phyloP scores from a whole-genome alignment of 2,888 invertebrate genomes.

The Matsumyia berberina region DNA sequence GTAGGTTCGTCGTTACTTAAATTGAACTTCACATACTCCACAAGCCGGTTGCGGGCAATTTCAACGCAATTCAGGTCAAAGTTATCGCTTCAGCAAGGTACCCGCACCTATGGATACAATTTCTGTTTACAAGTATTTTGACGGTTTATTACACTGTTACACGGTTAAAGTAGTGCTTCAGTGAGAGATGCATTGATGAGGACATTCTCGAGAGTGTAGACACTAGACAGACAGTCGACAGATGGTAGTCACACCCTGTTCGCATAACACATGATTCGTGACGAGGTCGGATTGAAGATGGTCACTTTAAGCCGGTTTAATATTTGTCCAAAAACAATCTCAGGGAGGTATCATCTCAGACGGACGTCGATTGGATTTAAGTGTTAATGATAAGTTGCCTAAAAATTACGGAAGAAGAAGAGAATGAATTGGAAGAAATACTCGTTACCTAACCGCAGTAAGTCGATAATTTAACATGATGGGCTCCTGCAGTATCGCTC shows the following conservation, averaged over 20 bases:
- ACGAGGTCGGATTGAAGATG: neutral
- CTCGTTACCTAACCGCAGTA: too few relatives aligned
- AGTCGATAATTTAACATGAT: too few relatives aligned
- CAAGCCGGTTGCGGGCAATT: constrained; percentile 41
- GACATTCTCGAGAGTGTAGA: neutral
- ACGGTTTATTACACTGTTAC: constrained; percentile 10
- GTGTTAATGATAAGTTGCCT: too few relatives aligned
- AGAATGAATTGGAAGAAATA: too few relatives aligned
- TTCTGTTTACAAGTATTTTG: neutral
- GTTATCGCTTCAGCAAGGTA: constrained; percentile 35
- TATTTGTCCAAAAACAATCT: too few relatives aligned
- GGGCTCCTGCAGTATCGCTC: too few relatives aligned
- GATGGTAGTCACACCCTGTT: neutral
- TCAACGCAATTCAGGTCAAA: constrained; percentile 60
- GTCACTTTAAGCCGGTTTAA: too few relatives aligned
- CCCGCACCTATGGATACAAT: constrained; percentile 6
- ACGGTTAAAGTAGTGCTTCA: neutral
- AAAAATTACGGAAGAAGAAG: too few relatives aligned
- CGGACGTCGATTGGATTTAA: too few relatives aligned
- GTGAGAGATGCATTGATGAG: neutral
- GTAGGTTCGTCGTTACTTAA: constrained; percentile 28
- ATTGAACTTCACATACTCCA: constrained; percentile 44
- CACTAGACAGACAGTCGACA: neutral
- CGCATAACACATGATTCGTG: neutral
- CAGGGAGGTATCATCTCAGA: too few relatives aligned